A percentile compares a stretch with the other conserved stretches of the same genome.
These are phyloP conservation scores for Amblyraja radiata DNA, from an alignment of 2,797 vertebrate genomes.

Conservation along the genomic window DNA sequence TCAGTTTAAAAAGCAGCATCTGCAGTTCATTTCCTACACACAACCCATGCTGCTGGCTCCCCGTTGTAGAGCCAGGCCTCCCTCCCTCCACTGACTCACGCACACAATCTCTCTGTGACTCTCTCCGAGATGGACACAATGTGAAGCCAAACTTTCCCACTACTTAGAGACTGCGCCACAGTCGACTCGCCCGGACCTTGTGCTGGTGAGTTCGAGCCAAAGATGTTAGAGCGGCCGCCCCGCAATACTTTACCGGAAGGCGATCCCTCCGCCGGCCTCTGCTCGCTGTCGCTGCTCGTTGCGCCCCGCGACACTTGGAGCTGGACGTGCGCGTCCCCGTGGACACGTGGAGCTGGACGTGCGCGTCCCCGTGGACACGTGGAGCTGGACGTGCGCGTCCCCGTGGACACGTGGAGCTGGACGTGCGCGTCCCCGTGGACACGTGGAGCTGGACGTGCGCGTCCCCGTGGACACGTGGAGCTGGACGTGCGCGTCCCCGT, in stretches of 20 bases:
- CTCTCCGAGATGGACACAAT: too few relatives aligned
- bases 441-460: background rate
- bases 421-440: background rate
- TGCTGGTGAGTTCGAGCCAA: background rate
- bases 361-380: too few relatives aligned
- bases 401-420: too few relatives aligned
- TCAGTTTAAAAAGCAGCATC: too few relatives aligned
- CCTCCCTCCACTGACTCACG: background rate
- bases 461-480: too few relatives aligned
- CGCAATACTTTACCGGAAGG: background rate
- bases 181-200: background rate
- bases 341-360: background rate
- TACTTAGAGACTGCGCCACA: background rate
- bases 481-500: too few relatives aligned
- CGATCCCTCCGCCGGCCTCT: background rate
- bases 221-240: too few relatives aligned
- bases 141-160: too few relatives aligned
- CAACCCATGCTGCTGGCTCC: background rate
- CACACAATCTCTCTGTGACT: too few relatives aligned
- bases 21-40: too few relatives aligned
- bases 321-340: background rate
- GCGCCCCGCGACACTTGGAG: background rate
- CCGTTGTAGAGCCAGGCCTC: background rate
- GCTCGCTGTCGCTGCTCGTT: background rate
- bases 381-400: too few relatives aligned